Evolutionary conservation across 2,797 vertebrate species (phyloP), one percentile per base, ranked within the genome.

Genomic region (Megalops cyprinoides): DNA sequence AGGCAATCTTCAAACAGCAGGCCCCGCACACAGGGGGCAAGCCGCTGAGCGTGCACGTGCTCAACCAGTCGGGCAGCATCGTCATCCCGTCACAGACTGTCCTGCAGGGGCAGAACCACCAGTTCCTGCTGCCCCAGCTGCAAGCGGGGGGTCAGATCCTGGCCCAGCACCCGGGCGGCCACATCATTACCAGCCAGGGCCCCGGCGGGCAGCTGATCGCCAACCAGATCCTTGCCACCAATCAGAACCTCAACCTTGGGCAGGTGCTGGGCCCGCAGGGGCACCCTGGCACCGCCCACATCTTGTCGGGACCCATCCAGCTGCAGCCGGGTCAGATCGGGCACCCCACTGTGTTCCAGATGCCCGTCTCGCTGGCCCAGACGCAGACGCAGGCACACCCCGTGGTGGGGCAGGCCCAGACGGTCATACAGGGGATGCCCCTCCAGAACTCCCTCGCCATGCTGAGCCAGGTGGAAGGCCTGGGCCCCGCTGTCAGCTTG

Each of bases 41-140:
- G n/a, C 94, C 97, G 77, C 96, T 98, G 86, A 98, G 97, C 18
- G 94, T 99, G 20, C 97, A 99, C 84, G 86, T 99, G 67, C 87
- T 99, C 42, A 99, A 98, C 86, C 97, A 98, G 85, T 90, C 94
- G 67, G 95, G 96, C 91, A 98, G 97, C 92, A 98, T 99, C 3
- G 97, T 99, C 84, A 97, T 99, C 88, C 97, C 97, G 0, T 97
- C 95, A 0, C 96, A 96, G 86, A 94, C 96, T 56, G 91, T 97
- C 85, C 86, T 99, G 5, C 96, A 97, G 1, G 94, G 97, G 1
- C 97, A 99, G 82, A 98, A 97, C 90, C 97, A 94, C 86, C 95
- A 97, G 87, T 99, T 99, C 88, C 94, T 99, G 46, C 90, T 99
- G 76, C 97, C 96, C 0, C 97, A 96, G 15, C 84, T 98, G 65